Evolutionary conservation across 2,797 vertebrate genomes (phyloP).

Genomic region (Heteromormyrus szaboi): DNA sequence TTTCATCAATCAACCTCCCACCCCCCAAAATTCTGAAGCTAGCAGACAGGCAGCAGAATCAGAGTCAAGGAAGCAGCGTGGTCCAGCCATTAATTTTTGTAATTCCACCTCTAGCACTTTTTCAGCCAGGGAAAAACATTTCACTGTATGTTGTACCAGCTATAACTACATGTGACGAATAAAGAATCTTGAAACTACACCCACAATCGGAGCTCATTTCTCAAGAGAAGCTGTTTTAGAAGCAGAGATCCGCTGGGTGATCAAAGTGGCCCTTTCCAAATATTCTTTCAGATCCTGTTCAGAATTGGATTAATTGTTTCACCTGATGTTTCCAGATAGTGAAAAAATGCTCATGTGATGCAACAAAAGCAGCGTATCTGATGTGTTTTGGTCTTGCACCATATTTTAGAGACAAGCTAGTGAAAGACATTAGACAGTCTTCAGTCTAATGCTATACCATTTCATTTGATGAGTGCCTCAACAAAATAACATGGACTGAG

Average conservation of each 20-base stretch:
- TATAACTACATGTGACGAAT: too few species aligned
- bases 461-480: neutral
- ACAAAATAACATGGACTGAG: neutral
- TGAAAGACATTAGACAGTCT: neutral
- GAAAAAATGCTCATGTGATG: too few species aligned
- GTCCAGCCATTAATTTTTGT: neutral
- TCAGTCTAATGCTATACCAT: neutral
- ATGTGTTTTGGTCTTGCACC: neutral
- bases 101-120: neutral
- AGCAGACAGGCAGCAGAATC: neutral
- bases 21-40: neutral
- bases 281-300: neutral
- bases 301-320: neutral
- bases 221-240: neutral
- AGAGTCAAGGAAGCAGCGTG: neutral
- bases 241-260: neutral
- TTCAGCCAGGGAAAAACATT: too few species aligned
- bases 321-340: neutral
- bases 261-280: neutral
- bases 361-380: too few species aligned
- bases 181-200: neutral
- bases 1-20: neutral
- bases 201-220: neutral
- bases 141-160: too few species aligned
- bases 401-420: neutral